These are phyloP conservation scores for Drosophila pectinifera DNA, from an alignment of 1,140 invertebrate genomes.

Conservation along the genomic window DNA sequence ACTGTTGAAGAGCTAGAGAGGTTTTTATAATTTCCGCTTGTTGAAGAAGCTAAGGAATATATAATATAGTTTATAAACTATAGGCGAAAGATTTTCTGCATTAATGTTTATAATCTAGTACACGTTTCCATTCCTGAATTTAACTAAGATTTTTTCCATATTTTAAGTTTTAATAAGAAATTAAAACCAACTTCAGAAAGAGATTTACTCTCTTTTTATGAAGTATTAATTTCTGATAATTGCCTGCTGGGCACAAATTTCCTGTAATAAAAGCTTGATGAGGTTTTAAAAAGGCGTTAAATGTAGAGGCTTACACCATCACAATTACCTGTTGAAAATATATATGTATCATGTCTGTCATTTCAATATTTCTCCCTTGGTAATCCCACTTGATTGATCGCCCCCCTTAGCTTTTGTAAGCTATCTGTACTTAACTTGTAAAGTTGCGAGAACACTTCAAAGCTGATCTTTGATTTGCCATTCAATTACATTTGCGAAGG, in stretches of 20 bases:
- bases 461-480: conserved; percentile 33
- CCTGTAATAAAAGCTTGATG: neutral
- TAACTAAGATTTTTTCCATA: too few species aligned
- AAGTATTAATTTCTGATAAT: conserved; percentile 1
- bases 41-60: too few species aligned
- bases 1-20: neutral
- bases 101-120: too few species aligned
- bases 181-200: too few species aligned
- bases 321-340: neutral
- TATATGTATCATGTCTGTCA: neutral
- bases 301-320: neutral
- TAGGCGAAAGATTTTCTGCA: too few species aligned
- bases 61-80: too few species aligned
- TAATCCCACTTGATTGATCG: conserved; percentile 11
- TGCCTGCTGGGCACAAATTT: conserved; percentile 4
- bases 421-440: conserved; percentile 13
- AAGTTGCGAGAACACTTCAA: conserved; percentile 6
- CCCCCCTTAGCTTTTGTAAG: conserved; percentile 12
- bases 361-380: neutral
- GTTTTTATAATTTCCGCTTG: neutral
- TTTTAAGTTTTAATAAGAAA: too few species aligned
- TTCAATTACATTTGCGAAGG: conserved; percentile 15
- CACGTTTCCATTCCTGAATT: too few species aligned
- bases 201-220: neutral
- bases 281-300: conserved; percentile 1